Base-by-base conservation (phyloP, 2,797 vertebrate species). In the Botia kubotai region DNA sequence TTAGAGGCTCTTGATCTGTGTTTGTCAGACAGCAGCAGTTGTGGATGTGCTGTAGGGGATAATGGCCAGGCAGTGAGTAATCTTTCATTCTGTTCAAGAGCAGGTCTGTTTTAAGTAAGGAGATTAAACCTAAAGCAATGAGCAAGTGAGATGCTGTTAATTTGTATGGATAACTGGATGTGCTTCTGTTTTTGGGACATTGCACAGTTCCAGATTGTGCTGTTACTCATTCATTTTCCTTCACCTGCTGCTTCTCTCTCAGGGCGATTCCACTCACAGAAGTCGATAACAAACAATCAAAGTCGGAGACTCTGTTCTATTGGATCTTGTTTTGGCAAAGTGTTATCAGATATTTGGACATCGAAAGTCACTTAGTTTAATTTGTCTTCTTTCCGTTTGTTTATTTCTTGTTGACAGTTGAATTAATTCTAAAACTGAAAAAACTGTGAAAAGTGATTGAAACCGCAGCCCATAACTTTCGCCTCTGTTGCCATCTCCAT, bases 31-130 rank as follows among this genome's bases (percentile, higher is more conserved):
- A 39, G 36, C 6, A 39, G 6, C 36, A 1, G 33, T 5, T 33
- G 3, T 33, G 4, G 33, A 39, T 8, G 36, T 6, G 36, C 36
- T 39, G 36, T 6, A 39, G 36, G 36, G 36, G 36, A 39, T 39
- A 8, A 39, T 39, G 36, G 36, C 36, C 36, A 39, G 36, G 7
- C 57, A 1, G 2, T 23, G 21, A 5, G 12, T 26, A 62, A 26
- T 62, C 58, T 29, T 62, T 23, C 23, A 29, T 62, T 62, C 58
- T 62, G 23, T 10, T 62, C 74, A 19, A 63, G n/a, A 53, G 50
- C 33, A 46, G 58, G 53, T 39, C 39, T 65, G 63, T 65, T 65
- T 65, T 39, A 36, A 65, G 33, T 65, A 17, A 36, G 63, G 7
- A 65, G 7, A 36, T 62, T 62, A 62, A 26, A 62, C 58, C 14